Evolutionary conservation across 2,113 vertebrate species (phyloP).

Genomic region (Myodes glareolus): DNA sequence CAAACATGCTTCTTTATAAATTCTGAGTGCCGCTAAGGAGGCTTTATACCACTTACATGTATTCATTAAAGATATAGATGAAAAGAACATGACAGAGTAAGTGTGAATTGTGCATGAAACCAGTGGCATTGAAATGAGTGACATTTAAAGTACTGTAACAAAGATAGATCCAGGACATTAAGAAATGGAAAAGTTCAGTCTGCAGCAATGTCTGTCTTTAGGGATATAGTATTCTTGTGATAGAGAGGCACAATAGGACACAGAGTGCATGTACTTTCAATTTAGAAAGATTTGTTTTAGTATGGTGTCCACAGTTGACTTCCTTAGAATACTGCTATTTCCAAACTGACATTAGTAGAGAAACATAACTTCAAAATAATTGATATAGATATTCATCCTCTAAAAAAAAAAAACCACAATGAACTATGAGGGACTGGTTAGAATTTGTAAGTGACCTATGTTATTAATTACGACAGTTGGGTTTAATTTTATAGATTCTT

Average conservation of each 20-base stretch:
- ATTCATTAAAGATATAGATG: neutral
- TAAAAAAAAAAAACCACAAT: too few species aligned
- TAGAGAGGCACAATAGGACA: neutral
- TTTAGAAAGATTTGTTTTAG: neutral
- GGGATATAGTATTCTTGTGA: neutral
- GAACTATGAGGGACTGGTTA: neutral
- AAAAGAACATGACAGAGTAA: neutral
- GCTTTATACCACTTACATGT: neutral
- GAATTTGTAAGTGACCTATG: neutral
- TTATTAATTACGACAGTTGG: neutral
- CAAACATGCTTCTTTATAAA: neutral
- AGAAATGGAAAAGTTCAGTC: neutral
- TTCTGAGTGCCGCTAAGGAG: neutral
- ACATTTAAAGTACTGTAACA: neutral
- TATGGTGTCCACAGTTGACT: neutral
- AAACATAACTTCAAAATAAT: neutral
- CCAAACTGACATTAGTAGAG: neutral
- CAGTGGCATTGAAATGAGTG: neutral
- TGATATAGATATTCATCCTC: neutral
- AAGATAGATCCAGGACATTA: neutral
- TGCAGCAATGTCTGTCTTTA: neutral
- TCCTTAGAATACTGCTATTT: neutral
- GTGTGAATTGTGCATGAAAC: neutral
- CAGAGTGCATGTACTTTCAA: neutral
- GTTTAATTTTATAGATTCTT: neutral